A percentile compares a stretch with the other conserved stretches of the same genome.
Conservation (phyloP, 2,888 invertebrate species). For the Abscondita cerata region DNA sequence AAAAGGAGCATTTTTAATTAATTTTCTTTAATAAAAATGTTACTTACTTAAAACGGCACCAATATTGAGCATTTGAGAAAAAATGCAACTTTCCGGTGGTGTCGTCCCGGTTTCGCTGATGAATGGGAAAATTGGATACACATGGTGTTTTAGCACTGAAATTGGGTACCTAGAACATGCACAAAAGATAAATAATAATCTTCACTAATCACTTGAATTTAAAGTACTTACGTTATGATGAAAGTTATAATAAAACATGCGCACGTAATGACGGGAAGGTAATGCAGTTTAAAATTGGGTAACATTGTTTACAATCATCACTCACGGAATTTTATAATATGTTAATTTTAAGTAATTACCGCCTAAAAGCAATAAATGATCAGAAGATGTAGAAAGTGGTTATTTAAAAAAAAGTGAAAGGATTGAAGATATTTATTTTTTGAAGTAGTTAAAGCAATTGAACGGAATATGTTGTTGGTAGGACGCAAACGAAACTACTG, state of each 20-base stretch:
- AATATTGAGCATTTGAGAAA: slow-evolving; percentile 73
- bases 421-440: too few species aligned
- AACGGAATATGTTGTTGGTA: too few species aligned
- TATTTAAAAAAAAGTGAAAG: too few species aligned
- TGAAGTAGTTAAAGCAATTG: too few species aligned
- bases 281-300: background rate
- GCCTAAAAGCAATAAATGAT: too few species aligned
- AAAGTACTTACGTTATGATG: slow-evolving; percentile 1
- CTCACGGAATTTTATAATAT: too few species aligned
- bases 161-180: background rate
- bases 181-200: background rate
- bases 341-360: too few species aligned
- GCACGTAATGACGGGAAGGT: background rate
- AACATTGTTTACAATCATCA: background rate
- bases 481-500: too few species aligned
- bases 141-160: slow-evolving; percentile 60
- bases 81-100: slow-evolving; percentile 76
- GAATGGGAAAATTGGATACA: slow-evolving; percentile 70
- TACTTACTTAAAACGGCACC: slow-evolving; percentile 43
- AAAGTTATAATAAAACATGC: slow-evolving; percentile 5
- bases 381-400: too few species aligned
- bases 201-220: background rate
- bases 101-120: slow-evolving; percentile 74
- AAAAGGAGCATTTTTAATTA: background rate
- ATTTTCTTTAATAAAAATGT: background rate